A percentile compares a stretch with the other conserved stretches of the same genome.
phyloP scores from a whole-genome alignment of 2,113 vertebrate genomes.

The Antigone vipio region DNA sequence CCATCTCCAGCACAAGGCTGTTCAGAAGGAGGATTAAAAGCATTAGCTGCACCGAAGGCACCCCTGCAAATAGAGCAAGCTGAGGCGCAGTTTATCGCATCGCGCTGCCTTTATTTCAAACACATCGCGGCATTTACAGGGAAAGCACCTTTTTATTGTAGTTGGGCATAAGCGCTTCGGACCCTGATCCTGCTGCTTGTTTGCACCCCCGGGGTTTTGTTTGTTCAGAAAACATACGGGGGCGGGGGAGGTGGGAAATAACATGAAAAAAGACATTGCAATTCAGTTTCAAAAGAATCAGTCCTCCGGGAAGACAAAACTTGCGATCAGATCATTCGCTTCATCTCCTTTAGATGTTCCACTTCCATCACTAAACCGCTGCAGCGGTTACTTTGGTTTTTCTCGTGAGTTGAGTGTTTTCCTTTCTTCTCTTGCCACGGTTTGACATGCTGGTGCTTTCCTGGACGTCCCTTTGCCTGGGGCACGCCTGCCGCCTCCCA shows the following conservation, averaged over 20 bases:
- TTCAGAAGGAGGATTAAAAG: neutral
- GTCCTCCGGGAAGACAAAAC: neutral
- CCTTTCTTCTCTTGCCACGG: neutral
- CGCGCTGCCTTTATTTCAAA: neutral
- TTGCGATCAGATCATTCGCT: accelerated
- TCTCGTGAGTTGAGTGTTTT: neutral
- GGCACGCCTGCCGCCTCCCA: neutral
- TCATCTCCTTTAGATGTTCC: neutral
- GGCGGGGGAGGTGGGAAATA: neutral
- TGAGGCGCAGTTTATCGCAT: neutral
- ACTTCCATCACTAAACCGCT: neutral
- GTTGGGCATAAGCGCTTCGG: neutral
- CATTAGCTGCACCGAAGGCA: neutral
- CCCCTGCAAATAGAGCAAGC: neutral
- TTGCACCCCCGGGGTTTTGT: neutral
- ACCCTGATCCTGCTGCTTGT: neutral
- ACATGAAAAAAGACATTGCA: neutral
- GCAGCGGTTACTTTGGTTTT: neutral
- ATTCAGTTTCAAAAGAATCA: neutral
- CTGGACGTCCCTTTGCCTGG: neutral
- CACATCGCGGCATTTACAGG: neutral
- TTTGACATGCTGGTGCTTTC: neutral
- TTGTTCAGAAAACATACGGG: neutral
- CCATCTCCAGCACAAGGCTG: neutral
- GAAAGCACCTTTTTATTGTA: neutral